These are phyloP conservation scores for Urocynchramus pylzowi DNA, from an alignment of 2,113 vertebrate genomes.

Conservation along the genomic window DNA sequence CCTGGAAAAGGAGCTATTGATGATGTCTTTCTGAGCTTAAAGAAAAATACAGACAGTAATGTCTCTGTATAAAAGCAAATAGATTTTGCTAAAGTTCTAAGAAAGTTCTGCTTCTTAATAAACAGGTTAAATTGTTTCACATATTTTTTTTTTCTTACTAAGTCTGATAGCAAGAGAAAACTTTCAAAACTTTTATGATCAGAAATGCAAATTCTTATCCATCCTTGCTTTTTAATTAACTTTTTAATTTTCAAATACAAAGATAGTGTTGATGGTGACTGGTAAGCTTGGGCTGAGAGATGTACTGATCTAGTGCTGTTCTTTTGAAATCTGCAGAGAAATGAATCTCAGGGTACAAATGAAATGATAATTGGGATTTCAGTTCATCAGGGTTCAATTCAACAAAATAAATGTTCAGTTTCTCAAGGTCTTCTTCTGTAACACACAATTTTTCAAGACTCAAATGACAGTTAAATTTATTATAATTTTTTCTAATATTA, in stretches of 20 bases:
- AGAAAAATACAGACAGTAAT: not conserved
- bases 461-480: not conserved
- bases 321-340: conserved; percentile 69
- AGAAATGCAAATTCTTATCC: conserved; percentile 70
- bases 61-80: not conserved
- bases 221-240: conserved; percentile 68
- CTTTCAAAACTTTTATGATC: conserved; percentile 67
- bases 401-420: conserved; percentile 61
- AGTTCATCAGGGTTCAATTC: conserved; percentile 55
- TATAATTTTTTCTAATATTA: not conserved
- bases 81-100: not conserved
- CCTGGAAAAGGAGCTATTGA: not conserved
- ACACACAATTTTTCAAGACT: not conserved
- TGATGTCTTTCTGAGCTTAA: not conserved
- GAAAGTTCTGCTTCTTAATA: not conserved
- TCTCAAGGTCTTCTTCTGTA: conserved; percentile 44
- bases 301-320: conserved; percentile 59
- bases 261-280: conserved; percentile 69
- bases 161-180: conserved; percentile 18
- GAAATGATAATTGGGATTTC: conserved; percentile 67
- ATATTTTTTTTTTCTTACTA: not conserved
- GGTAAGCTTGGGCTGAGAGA: conserved; percentile 62
- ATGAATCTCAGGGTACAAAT: conserved; percentile 68
- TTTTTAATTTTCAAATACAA: conserved; percentile 72
- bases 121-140: not conserved